Base-by-base conservation (phyloP, 2,797 vertebrate genomes). In the Amphiprion clarkii region DNA sequence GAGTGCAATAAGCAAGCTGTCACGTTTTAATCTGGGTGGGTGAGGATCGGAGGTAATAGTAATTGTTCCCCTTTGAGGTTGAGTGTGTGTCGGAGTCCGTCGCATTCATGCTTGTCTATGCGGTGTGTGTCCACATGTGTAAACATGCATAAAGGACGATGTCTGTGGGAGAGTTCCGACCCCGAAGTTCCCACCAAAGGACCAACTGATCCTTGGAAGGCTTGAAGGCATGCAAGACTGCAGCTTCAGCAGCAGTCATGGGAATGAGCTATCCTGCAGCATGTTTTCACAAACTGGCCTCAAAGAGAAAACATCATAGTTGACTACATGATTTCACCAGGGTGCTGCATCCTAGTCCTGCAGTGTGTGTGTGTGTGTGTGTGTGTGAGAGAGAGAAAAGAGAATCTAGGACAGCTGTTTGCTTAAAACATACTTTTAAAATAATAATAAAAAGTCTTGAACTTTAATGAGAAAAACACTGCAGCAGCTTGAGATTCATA, bases 1-100 rank as follows among this genome's bases (percentile, higher is more conserved):
- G 48, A 64, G 52, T 71, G 85, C 75, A 79, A 89, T 78, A 80
- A 81, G 82, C 65, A 84, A 79, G 83, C 78, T 65, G 88, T 87
- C 90, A 85, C 72, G 74, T 90, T 91, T 91, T 90, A 91, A 93
- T 92, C 84, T 82, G 73, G 64, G 67, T 55, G 29, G 73, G 54
- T 31, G 49, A 74, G 62, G 77, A 79, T 78, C 53, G 14, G 25
- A 67, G 55, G 54, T 56, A 71, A 78, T 52, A 36, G 54, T 54
- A 68, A 63, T 44, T 8, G 19, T 64, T 58, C 51, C 59, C 71
- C 52, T 79, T 80, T 63, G 78, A 83, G 78, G 73, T 63, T 46
- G 65, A 69, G 46, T 31, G 76, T 31, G 46, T 66, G 33, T 71
- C 60, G 19, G 27, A 63, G 78, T 75, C 67, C 46, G 69, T 78